Base-by-base conservation (phyloP, 2,888 invertebrate species). In the Dinocampus coccinellae region DNA sequence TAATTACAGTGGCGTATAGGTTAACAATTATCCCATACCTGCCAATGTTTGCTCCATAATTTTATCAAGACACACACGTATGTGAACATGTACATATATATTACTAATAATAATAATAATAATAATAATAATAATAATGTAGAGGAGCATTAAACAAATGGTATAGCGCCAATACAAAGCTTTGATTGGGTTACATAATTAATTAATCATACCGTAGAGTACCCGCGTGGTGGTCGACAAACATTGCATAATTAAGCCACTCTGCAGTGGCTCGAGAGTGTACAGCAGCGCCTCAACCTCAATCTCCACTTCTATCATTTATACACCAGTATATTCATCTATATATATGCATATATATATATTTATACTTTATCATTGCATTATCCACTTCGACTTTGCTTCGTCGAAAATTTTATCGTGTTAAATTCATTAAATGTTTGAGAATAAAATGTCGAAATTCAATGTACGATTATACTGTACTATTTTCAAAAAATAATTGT, bases 161-260 rank as follows among this genome's bases (percentile, higher is more conserved):
- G 66, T 53, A 74, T 57, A 57, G 60, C 70, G 52, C 75, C 74
- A 74, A 75, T 75, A 74, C 74, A 74, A 73, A 70, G 72, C 75
- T 77, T 75, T 77, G 76, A 78, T 78, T 76, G 76, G 76, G 75
- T 77, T 76, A 74, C 74, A 76, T 75, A 77, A 78, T 77, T 78
- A 77, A 78, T 81, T 79, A 80, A 78, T 80, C 77, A 79, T 77
- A 78, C 76, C 75, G 75, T 68, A 73, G 79, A 75, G 73, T 73
- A 75, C 66, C 65, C 61, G 66, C 71, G 72, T 76, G 77, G 77
- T 75, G 79, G 76, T 77, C 75, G 76, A 71, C 77, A 76, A 82
- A 78, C 79, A 77, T 79, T 77, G 78, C 80, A 79, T 80, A 80
- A 80, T 80, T 81, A 72, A 79, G 72, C 70, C 68, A 70, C 70